Evolutionary conservation across 1,140 invertebrate species (phyloP), one percentile per base, ranked within the genome.

Genomic region (Lepidotrigona ventralis): DNA sequence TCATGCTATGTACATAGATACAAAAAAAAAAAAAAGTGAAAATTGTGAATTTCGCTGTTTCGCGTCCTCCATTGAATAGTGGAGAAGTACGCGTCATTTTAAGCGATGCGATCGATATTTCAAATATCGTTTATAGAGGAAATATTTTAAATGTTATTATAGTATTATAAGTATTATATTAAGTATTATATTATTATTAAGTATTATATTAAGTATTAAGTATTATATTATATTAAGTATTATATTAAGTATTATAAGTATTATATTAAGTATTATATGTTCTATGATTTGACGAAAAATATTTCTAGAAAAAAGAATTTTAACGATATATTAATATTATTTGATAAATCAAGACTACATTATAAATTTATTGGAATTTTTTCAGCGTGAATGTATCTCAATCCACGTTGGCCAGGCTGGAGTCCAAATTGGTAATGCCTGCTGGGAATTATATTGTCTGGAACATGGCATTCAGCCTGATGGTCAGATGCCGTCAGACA

Each of bases 341-440:
- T 23, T 39, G 39, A 23, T n/a, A 58, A 70, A 14, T n/a, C 1
- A 2, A n/a, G 23, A n/a, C 0, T 17, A 9, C 11, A n/a, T n/a
- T 74, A 33, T 23, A 74, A 21, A 17, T 56, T 58, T n/a, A 51
- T 51, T 33, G 54, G 1, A 46, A 39, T 69, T 56, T 79, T 85
- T 90, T 46, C 72, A 92, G 91, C 91, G 93, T 83, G 97, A 98
- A 94, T 97, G 96, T 93, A 97, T 98, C 83, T 97, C 96, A 80
- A 94, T 98, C 86, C 97, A 98, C 93, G 95, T 98, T 83, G 97
- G 97, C 17, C 97, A 98, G 94, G 97, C 97, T 39, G 97, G 97
- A 71, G 97, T 98, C 64, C 98, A 98, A 94, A 98, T 98, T 91
- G 97, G 97, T 70, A 97, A 97, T 93, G 96, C 96, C 29, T 96